Base-by-base conservation (phyloP, 1,140 invertebrate species). In the Agraylea sexmaculata region DNA sequence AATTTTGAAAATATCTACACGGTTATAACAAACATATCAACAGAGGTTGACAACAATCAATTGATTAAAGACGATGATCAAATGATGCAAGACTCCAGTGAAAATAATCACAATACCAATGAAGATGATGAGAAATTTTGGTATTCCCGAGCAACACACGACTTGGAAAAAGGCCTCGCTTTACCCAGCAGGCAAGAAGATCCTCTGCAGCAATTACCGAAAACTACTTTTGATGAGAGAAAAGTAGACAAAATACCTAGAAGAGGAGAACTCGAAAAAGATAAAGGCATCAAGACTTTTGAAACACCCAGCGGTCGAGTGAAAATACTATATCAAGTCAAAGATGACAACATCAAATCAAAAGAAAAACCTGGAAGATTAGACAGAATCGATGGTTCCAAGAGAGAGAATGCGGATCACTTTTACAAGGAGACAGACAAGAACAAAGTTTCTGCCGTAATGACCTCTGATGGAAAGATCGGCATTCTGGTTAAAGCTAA, bases 251-350 rank as follows among this genome's bases (percentile, higher is more conserved):
- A 3, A 34, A 4, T 18, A 18, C 16, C 20, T 15, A 12, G 23
- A 34, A 2, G 23, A 27, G n/a, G 23, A 27, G 23, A 20, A 34
- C 6, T 21, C 17, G 17, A 33, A 39, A 28, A 31, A 16, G 46
- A 48, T n/a, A 45, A 38, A 21, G 43, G 36, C 2, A 45, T 49
- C n/a, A 49, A 49, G 41, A 49, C 47, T 6, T 49, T 45, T 30
- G 40, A 49, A 11, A 49, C 47, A 3, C 47, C 47, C 2, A 43
- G 40, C 25, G 47, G 47, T 15, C 39, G 41, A 28, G 47, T 49
- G 3, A 49, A 49, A 30, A 49, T 49, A 11, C 23, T 49, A 1
- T 49, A 42, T 37, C 40, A 49, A 32, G 43, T 49, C 6, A 40
- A 41, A 37, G 17, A 28, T 30, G n/a, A 43, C 20, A 21, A 33